These are phyloP conservation scores for Acrobeloides nanus DNA, from an alignment of 2,888 invertebrate species.

Conservation along the genomic window DNA sequence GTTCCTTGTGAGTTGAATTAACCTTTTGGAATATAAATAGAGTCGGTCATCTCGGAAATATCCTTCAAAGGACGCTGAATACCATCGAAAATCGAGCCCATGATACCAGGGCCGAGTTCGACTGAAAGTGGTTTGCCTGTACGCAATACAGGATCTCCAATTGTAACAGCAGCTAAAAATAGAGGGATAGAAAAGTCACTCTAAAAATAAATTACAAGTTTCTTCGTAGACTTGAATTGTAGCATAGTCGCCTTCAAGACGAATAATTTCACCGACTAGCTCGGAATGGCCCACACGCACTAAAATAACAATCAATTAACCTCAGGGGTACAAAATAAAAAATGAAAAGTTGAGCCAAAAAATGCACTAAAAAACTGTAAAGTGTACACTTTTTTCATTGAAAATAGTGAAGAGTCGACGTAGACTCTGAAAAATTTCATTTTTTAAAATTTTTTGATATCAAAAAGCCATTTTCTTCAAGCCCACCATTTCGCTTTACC, in stretches of 20 bases:
- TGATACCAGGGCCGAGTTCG: constrained; percentile 94
- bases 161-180: constrained; percentile 82
- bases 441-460: no score
- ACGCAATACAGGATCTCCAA: constrained; percentile 94
- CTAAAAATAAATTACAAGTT: constrained; percentile 55
- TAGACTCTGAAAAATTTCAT: no score
- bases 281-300: constrained; percentile 96
- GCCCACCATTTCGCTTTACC: no score
- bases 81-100: constrained; percentile 99
- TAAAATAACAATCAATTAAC: no score
- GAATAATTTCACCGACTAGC: constrained; percentile 97
- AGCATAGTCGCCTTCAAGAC: constrained; percentile 97
- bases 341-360: no score
- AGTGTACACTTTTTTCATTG: no score
- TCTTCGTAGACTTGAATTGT: constrained; percentile 84
- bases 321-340: constrained; percentile 99
- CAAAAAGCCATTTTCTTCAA: no score
- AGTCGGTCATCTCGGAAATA: constrained; percentile 82
- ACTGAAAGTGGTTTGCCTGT: constrained; percentile 98
- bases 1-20: no score
- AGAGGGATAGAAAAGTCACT: not conserved
- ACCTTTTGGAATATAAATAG: constrained; percentile 99
- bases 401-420: no score
- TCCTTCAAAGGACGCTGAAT: constrained; percentile 94
- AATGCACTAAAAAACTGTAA: no score